Percentiles rank a stretch among this genome's conserved stretches.
Conservation (phyloP, 2,113 vertebrate species). For the Megaceryle torquata region DNA sequence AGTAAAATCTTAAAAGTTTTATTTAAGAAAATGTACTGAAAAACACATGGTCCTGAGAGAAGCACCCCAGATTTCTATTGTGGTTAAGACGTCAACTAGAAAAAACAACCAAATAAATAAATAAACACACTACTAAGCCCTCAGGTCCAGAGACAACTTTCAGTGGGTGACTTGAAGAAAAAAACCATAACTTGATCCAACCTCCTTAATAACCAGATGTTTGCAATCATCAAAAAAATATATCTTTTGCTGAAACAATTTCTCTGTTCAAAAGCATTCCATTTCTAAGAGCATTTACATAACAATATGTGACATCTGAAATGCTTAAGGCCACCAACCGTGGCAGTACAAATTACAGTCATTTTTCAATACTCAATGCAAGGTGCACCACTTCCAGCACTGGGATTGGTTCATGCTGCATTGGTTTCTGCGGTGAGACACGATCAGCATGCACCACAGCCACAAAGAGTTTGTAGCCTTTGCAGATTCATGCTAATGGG, state of each 20-base stretch:
- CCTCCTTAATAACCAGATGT: conserved; percentile 81
- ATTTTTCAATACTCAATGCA: conserved; percentile 79
- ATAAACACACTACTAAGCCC: neutral
- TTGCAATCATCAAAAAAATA: conserved; percentile 74
- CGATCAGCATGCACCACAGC: conserved; percentile 65
- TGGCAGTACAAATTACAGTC: conserved; percentile 81
- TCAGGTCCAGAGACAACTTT: neutral
- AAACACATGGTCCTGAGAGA: neutral
- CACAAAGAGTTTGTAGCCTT: neutral
- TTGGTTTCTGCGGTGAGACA: conserved; percentile 34
- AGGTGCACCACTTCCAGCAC: conserved; percentile 73
- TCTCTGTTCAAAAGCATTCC: conserved; percentile 70
- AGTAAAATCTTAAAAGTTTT: no score
- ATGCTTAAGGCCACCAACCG: conserved; percentile 79
- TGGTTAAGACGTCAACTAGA: neutral
- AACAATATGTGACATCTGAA: conserved; percentile 78
- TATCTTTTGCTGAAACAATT: conserved; percentile 64
- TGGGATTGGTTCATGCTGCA: conserved; percentile 67
- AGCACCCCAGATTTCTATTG: neutral
- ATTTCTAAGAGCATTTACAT: conserved; percentile 77
- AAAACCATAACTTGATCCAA: conserved; percentile 62
- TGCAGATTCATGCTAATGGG: neutral
- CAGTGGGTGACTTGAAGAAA: neutral
- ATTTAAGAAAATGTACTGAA: neutral
- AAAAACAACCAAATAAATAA: neutral